Base-by-base conservation (phyloP, 2,888 invertebrate genomes). In the Drosophila buzzatii region DNA sequence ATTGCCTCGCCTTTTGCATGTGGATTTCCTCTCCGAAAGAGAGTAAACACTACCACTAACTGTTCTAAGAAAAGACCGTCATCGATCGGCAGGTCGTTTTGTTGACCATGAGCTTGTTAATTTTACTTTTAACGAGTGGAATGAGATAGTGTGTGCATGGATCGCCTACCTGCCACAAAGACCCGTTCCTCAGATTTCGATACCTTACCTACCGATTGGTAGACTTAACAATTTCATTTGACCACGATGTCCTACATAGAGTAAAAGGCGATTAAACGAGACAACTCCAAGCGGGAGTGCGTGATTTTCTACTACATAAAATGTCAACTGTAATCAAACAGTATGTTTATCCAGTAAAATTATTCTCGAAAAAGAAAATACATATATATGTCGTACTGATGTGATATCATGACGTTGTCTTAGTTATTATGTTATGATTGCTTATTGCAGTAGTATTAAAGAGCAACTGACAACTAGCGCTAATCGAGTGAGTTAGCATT, bases 31-130 rank as follows among this genome's bases (percentile, higher is more conserved):
- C 35, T 74, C 47, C 42, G 53, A 58, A 76, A 62, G 71, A 70
- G 61, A 53, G 7, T 27, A 16, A 47, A 27, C 47, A 63, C 35
- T 31, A 20, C 18, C 51, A 52, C 35, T 53, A 53, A 53, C 52
- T 49, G 35, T 79, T 77, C 80, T 77, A 70, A 58, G 71, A 77
- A 77, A 20, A 18, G 45, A 63, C 49, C 18, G 47, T 31, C 41
- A 31, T 45, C 35, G 65, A 73, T 79, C 66, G 52, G 14, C 33
- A 41, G 42, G 20, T 56, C 35, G 64, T 61, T 70, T 60, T 44
- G 18, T 27, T 42, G 51, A 8, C 58, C 53, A 51, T 14, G 45
- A 56, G 44, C 41, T 66, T 56, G 33, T 67, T 52, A 41, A 37
- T 56, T 66, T 57, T 73, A 37, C 65, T 66, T 53, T 66, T 41